Base-by-base conservation (phyloP, 30 jellyfish, hydroid and myxozoan genomes). In the Phacellophora camtschatica region DNA sequence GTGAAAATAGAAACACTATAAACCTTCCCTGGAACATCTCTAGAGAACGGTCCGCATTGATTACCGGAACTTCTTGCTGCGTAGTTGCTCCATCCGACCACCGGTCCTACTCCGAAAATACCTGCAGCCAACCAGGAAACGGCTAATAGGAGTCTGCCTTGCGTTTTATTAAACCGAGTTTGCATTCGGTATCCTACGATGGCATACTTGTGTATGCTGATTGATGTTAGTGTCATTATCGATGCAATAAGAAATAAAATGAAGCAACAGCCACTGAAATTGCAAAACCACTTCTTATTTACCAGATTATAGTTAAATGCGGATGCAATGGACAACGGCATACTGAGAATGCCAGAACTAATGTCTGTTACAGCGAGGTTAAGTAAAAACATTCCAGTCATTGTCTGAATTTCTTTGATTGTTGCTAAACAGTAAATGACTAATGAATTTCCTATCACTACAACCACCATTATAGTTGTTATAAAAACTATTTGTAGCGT, bases 81-180 rank as follows among this genome's bases (percentile, higher is more conserved):
- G 48, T 81, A 88, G 36, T 50, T 51, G 68, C 91, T 74, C 97
- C 95, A 81, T 13, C 97, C 97, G 16, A 72, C 25, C 12, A 59
- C 56, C 5, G 97, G 97, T 36, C 92, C 97, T 3, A 64, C 18
- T 19, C 91, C 95, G 27, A 88, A 46, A 1, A 73, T 34, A 9
- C 74, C 19, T 2, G 97, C 74, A 25, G 43, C 63, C 23, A 63
- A 3, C 97, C 97, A 88, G n/a, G 73, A 51, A 0, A 37, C 67
- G 11, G 53, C 72, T 41, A 88, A 74, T 24, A 50, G 20, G 12
- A 30, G 29, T 9, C 35, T 18, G 3, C 84, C 91, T 0, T 19
- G 67, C 24, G 31, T 32, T 56, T 20, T 48, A 23, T 67, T 19
- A 30, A 80, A 48, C 42, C 75, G 55, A 5, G 36, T 33, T 8